Evolutionary conservation across 2,797 vertebrate species (phyloP), one percentile per base, ranked within the genome.

Genomic region (Lophotriccus pileatus): DNA sequence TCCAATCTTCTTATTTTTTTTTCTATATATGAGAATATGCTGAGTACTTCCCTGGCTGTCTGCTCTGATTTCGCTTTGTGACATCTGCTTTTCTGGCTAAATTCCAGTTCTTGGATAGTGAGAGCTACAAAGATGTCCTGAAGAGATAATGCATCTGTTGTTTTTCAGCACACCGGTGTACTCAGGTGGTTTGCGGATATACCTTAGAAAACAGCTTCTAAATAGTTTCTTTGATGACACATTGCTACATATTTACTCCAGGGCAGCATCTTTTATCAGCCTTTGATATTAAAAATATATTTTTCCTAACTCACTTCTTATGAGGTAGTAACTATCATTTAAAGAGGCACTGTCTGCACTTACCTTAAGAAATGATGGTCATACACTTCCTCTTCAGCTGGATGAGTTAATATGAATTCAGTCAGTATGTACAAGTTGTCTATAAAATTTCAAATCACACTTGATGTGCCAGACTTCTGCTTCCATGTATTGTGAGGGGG

Each of bases 401-500:
- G 19, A 23, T 47, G 19, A 75, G 24, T 76, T 84, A 80, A 28
- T 52, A 30, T 1, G 1, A 70, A 50, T 44, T 67, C 25, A 68
- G 28, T n/a, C 20, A 36, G 0, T 69, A 44, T 69, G 11, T 69
- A 12, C 70, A 53, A 39, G 1, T 64, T 84, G 93, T 58, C 39
- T 79, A 1, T 67, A 64, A 76, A 67, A 64, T 56, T 74, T 70
- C 14, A 72, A 70, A 41, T 87, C 55, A 73, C 8, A 17, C 24
- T 66, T 58, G 47, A 77, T 44, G 11, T 83, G 8, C 41, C 36
- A 76, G 50, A 46, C 16, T 81, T 85, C 67, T 70, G 6, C 30
- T 82, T 84, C 37, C 16, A n/a, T 7, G 17, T 84, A n/a, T n/a
- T n/a, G 27, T 0, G 0, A 14, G 10, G 10, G 8, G 25, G 13